Percentiles rank a stretch among this genome's conserved stretches.
phyloP scores from a whole-genome alignment of 1,140 invertebrate species.

The Bombus waltoni region DNA sequence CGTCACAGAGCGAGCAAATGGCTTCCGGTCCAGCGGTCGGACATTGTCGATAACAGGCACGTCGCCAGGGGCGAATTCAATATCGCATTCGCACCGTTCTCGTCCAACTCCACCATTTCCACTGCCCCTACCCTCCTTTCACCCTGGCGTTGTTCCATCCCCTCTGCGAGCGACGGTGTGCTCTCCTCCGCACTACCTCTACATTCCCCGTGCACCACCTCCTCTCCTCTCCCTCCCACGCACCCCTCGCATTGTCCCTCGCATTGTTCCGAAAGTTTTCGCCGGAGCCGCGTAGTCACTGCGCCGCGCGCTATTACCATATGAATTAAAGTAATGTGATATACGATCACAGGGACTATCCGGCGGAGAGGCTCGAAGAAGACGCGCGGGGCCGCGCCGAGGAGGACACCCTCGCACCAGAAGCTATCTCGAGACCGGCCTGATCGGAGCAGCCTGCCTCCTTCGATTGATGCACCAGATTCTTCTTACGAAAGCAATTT shows the following conservation, averaged over 20 bases:
- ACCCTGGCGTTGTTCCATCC: slow-evolving; percentile 34
- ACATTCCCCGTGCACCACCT: slow-evolving; percentile 17
- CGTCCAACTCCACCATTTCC: slow-evolving; percentile 43
- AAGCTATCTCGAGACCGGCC: slow-evolving; percentile 33
- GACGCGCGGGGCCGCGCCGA: slow-evolving; percentile 38
- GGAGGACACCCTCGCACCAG: slow-evolving; percentile 29
- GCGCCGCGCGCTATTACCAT: slow-evolving; percentile 78
- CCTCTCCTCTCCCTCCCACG: slow-evolving; percentile 35
- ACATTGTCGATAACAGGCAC: slow-evolving; percentile 81
- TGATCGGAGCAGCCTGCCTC: not conserved
- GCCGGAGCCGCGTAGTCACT: slow-evolving; percentile 69
- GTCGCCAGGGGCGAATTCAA: slow-evolving; percentile 77
- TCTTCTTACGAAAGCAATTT: not conserved
- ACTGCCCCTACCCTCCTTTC: slow-evolving; percentile 10
- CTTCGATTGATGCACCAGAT: not conserved
- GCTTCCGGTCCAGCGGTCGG: slow-evolving; percentile 80
- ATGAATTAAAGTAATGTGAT: slow-evolving; percentile 82
- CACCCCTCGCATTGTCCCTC: slow-evolving; percentile 73
- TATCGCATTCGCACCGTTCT: slow-evolving; percentile 75
- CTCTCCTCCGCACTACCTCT: slow-evolving; percentile 41
- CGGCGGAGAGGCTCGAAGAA: slow-evolving; percentile 55
- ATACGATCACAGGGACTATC: slow-evolving; percentile 68
- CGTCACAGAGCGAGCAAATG: slow-evolving; percentile 75
- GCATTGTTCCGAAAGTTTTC: slow-evolving; percentile 81
- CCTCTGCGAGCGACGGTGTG: slow-evolving; percentile 19